Base-by-base conservation (phyloP, 2,113 vertebrate species). In the Amphiprion percula region DNA sequence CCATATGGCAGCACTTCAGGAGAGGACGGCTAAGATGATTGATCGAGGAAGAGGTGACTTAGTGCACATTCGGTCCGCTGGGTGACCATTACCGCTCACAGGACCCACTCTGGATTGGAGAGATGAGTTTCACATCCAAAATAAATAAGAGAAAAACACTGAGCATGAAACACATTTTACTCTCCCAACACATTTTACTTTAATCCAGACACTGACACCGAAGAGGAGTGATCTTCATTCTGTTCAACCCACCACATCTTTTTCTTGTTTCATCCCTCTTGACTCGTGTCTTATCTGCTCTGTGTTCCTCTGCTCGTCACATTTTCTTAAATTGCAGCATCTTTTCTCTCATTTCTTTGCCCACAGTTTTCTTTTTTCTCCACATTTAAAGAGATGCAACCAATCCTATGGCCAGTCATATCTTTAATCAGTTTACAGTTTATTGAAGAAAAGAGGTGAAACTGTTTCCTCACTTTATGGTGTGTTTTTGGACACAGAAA, bases 1-100 rank as follows among this genome's bases (percentile, higher is more conserved):
- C 91, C 94, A 94, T 93, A 93, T 94, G 91, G 93, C 74, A 52
- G 76, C 89, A 26, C 94, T 89, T 88, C 89, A 90, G 92, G 90
- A 92, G 83, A 84, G 53, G 77, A 80, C 58, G 62, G 69, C 77
- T 44, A 39, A 69, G 81, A 84, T 90, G 88, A 93, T 86, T 79
- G 87, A 91, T 90, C 5, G 65, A 84, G 74, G 70, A 70, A 63
- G 66, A 78, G 50, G 74, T 77, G 74, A 86, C 82, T 79, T 75
- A 10, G 66, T 55, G 66, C 28, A 63, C 63, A 33, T 52, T 69
- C 0, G 17, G 75, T 62, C 68, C 72, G 74, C 69, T 67, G 68
- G 74, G 58, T 72, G 24, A 82, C 67, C 60, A 67, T 63, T 46
- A 47, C 7, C 55, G 56, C 69, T 44, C 59, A 62, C 44, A 73